Base-by-base conservation (phyloP, 2,113 vertebrate species). In the Sinocyclocheilus anshuiensis region DNA sequence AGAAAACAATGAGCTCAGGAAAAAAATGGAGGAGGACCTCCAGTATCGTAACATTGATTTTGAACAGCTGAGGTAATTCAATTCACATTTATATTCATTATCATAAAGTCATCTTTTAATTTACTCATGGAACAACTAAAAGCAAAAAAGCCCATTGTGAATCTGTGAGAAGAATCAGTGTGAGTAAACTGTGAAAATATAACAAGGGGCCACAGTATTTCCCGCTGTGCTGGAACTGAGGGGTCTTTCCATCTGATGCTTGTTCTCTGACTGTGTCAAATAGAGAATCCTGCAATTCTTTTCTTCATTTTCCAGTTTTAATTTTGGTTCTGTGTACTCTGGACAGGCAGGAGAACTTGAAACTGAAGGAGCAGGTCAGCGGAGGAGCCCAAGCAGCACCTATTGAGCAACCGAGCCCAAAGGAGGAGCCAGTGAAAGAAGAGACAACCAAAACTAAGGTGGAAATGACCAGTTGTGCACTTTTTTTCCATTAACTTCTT, bases 1-100 rank as follows among this genome's bases (percentile, higher is more conserved):
- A 72, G 98, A 99, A 89, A 99, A 99, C 87, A 97, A 96, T 86
- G 97, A 97, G 84, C 95, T 99, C 61, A 91, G 97, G 86, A 95
- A 96, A 12, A 91, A 99, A 93, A 95, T 99, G 94, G 98, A 99
- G 90, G 95, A 95, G 55, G 97, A 98, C 90, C 94, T 99, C 91
- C 96, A 98, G 90, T 96, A 97, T 91, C 97, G 97, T 85, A 97
- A 97, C 86, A 96, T 95, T 90, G 96, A 97, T 6, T 92, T 98
- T 63, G 97, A 99, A 90, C 97, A 96, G 81, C 95, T 99, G 55
- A 96, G 96, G 98, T 99, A 87, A 92, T 93, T 20, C 3, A 24
- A 39, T 84, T 81, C 89, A 29, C 76, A 26, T 69, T 10, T 86
- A 33, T 86, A 63, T 12, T 84, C 69, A 77, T 89, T 65, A n/a